Evolutionary conservation across 1,140 invertebrate genomes (phyloP), one percentile per base, ranked within the genome.

Genomic region (Mizuhopecten yessoensis): DNA sequence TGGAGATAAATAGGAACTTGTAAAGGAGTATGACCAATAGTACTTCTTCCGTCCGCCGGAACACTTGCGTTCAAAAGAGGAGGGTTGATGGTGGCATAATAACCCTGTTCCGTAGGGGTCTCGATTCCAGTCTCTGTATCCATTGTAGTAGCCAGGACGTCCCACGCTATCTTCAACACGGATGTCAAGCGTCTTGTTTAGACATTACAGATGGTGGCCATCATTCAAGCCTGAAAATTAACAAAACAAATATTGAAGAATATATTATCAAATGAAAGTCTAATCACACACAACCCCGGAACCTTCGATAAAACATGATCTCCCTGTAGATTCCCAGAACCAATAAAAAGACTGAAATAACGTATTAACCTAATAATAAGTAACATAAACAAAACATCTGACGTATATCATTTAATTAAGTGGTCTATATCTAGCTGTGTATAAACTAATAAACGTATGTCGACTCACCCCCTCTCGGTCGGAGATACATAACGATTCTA

Each of bases 1-100:
- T 95, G 93, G n/a, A 93, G 93, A 87, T 95, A 94, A 17, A 91
- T 42, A 23, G 93, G 93, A 20, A 94, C 92, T 86, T 86, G 36
- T 75, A 89, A 39, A 87, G 88, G 87, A 11, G 88, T 91, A 87
- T 91, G 90, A 23, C 88, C 87, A 86, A 75, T 75, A 7, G 57
- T 75, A 75, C 57, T 75, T 5, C 57, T 7, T 29, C 57, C n/a
- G n/a, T 75, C 57, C 57, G 57, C 29, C 5, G 57, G n/a, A 29
- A 29, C 23, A 29, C 57, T 75, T 0, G 57, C 23, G 17, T 75
- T 75, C n/a, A 75, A 29, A n/a, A 75, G 23, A 75, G 57, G 17
- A 11, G 57, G 57, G 11, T 29, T 75, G 9, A 75, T 75, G 5
- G 57, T 75, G 5, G n/a, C 57, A 75, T 75, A 75, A 75, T 75